Evolutionary conservation across 2,888 invertebrate species (phyloP).

Genomic region (Mellilla xanthometata): DNA sequence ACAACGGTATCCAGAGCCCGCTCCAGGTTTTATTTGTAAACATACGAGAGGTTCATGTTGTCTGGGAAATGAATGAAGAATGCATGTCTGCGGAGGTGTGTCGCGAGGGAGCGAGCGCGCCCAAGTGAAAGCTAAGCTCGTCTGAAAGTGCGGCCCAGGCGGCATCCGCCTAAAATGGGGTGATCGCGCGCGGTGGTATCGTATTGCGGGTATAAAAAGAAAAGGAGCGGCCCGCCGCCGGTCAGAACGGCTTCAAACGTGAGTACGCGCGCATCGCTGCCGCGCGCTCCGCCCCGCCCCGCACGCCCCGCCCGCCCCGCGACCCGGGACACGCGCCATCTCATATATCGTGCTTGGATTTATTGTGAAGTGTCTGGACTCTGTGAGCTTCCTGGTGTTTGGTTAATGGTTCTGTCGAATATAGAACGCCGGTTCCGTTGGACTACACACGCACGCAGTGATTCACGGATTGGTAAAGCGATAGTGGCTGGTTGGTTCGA

Average conservation of each 20-base stretch:
- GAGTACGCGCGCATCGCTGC: slow-evolving; percentile 84
- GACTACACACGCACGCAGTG: slow-evolving; percentile 30
- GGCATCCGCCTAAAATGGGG: slow-evolving; percentile 82
- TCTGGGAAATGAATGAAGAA: slow-evolving; percentile 9
- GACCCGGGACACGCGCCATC: slow-evolving; percentile 48
- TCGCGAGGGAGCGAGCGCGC: slow-evolving; percentile 39
- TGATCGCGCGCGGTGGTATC: slow-evolving; percentile 84
- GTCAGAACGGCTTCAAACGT: slow-evolving; percentile 99
- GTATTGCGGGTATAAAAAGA: slow-evolving; percentile 92
- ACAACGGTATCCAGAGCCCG: slow-evolving; percentile 26
- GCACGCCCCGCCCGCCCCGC: slow-evolving; percentile 47
- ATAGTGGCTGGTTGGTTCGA: slow-evolving; percentile 2
- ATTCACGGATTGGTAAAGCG: slow-evolving; percentile 29
- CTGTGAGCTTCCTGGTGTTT: slow-evolving; percentile 47
- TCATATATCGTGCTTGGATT: slow-evolving; percentile 62
- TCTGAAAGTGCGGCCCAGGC: slow-evolving; percentile 69
- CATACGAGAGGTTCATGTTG: slow-evolving; percentile 17
- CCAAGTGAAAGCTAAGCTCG: slow-evolving; percentile 78
- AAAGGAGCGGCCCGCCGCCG: slow-evolving; percentile 87
- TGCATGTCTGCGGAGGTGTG: slow-evolving; percentile 25
- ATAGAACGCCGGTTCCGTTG: slow-evolving; percentile 26
- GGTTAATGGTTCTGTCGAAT: slow-evolving; percentile 51
- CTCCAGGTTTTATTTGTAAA: slow-evolving; percentile 42
- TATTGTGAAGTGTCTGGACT: slow-evolving; percentile 62
- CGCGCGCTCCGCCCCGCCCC: slow-evolving; percentile 51